A percentile compares a stretch with the other conserved stretches of the same genome.
These are phyloP conservation scores for Trichoplusia ni DNA, from an alignment of 1,140 invertebrate genomes.

Conservation along the genomic window DNA sequence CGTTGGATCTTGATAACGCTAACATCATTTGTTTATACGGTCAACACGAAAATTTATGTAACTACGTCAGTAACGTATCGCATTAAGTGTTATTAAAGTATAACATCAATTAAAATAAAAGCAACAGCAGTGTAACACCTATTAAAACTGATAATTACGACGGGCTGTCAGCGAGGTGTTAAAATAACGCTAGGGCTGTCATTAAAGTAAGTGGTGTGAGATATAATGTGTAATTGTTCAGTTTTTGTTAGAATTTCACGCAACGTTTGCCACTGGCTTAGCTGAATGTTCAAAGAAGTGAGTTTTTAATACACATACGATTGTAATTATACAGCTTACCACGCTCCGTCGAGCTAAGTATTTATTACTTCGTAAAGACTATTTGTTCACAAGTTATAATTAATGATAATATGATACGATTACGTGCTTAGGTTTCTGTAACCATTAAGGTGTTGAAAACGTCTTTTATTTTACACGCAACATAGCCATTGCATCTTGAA, in stretches of 20 bases:
- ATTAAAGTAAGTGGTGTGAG: conserved; percentile 38
- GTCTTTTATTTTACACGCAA: too few species aligned
- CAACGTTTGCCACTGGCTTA: conserved; percentile 38
- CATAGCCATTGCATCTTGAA: too few species aligned
- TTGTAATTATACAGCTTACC: conserved; percentile 17
- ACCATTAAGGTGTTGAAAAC: too few species aligned
- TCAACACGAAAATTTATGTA: neutral
- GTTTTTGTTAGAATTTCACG: conserved; percentile 65
- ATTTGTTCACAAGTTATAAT: too few species aligned
- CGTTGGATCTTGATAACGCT: neutral
- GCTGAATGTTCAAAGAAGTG: conserved; percentile 1
- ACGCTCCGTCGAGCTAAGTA: neutral
- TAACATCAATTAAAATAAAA: conserved; percentile 41
- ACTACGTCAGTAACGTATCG: neutral
- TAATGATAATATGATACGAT: too few species aligned
- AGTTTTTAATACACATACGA: conserved; percentile 4
- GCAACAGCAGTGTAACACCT: conserved; percentile 44
- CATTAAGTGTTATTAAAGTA: conserved; percentile 14
- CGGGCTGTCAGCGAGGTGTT: conserved; percentile 49
- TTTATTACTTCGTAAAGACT: too few species aligned
- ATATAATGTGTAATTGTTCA: conserved; percentile 49
- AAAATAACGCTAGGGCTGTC: conserved; percentile 31
- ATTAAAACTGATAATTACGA: conserved; percentile 51
- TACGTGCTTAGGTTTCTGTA: too few species aligned
- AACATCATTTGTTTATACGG: neutral